These are phyloP conservation scores for Sorex fumeus DNA, from an alignment of 2,113 vertebrate species.

Conservation along the genomic window DNA sequence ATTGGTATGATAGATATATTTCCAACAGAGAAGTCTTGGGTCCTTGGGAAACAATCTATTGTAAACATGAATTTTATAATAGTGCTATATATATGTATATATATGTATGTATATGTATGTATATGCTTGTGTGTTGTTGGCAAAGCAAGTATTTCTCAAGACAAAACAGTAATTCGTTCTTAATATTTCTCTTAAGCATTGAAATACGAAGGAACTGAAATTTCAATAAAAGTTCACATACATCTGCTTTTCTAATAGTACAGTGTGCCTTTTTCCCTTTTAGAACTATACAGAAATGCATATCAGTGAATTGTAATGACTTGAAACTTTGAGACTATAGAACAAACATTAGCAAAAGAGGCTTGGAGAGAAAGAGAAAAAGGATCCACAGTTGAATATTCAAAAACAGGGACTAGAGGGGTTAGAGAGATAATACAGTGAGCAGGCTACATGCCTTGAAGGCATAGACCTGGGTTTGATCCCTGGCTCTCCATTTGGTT, in stretches of 20 bases:
- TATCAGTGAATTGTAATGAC: not conserved
- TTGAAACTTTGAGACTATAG: not conserved
- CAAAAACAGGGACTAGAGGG: not conserved
- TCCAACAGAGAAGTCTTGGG: not conserved
- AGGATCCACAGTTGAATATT: not conserved
- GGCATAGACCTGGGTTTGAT: no score
- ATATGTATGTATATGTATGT: not conserved
- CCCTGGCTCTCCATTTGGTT: no score
- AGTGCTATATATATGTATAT: not conserved
- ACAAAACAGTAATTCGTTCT: not conserved
- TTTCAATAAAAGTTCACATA: not conserved
- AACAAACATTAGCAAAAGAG: not conserved
- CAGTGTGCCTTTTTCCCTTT: not conserved
- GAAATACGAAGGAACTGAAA: not conserved
- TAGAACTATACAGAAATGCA: not conserved
- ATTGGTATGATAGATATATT: not conserved
- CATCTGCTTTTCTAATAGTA: not conserved
- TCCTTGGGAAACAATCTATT: not conserved
- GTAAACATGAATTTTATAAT: slow-evolving; percentile 17
- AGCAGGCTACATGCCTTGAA: not conserved
- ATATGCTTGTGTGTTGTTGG: not conserved
- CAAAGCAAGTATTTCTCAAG: slow-evolving; percentile 25
- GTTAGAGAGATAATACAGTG: rapidly evolving
- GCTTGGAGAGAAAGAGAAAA: not conserved
- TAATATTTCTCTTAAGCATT: not conserved